Conservation (phyloP, 2,888 invertebrate species). For the Frankliniella intonsa region DNA sequence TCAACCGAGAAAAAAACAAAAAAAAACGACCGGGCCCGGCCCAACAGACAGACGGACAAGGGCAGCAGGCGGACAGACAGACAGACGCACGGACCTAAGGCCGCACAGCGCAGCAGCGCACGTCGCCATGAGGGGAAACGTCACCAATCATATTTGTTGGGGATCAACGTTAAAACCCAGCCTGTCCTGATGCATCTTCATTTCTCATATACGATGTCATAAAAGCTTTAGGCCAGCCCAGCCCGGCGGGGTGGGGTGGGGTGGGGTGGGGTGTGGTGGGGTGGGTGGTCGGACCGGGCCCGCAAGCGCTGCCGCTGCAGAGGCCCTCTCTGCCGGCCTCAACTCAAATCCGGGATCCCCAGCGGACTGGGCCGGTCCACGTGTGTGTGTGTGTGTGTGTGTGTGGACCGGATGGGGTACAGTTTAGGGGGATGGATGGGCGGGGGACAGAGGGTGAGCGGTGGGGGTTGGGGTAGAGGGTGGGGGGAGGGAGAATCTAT, state of each 20-base stretch:
- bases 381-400: no score
- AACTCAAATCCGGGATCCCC: no score
- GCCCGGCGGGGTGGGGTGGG: neutral
- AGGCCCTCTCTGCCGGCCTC: neutral
- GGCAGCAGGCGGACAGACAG: neutral
- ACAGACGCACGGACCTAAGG: neutral
- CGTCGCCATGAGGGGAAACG: neutral
- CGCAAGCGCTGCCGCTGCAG: neutral
- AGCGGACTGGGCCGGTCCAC: no score
- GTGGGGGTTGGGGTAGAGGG: no score
- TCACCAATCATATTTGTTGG: constrained; percentile 23
- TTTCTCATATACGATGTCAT: constrained; percentile 17
- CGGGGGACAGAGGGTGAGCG: no score
- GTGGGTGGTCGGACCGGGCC: neutral
- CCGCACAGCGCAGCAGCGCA: neutral
- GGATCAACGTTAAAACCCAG: constrained; percentile 12
- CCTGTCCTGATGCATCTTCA: constrained; percentile 14
- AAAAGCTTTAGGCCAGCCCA: neutral
- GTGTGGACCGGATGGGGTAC: no score
- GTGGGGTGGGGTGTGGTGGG: no score
- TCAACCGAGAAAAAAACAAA: no score
- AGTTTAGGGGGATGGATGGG: no score
- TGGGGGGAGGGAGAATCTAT: no score
- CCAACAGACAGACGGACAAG: neutral
- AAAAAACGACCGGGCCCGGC: no score